These are phyloP conservation scores for Elegia similella DNA, from an alignment of 2,888 invertebrate genomes.

Conservation along the genomic window DNA sequence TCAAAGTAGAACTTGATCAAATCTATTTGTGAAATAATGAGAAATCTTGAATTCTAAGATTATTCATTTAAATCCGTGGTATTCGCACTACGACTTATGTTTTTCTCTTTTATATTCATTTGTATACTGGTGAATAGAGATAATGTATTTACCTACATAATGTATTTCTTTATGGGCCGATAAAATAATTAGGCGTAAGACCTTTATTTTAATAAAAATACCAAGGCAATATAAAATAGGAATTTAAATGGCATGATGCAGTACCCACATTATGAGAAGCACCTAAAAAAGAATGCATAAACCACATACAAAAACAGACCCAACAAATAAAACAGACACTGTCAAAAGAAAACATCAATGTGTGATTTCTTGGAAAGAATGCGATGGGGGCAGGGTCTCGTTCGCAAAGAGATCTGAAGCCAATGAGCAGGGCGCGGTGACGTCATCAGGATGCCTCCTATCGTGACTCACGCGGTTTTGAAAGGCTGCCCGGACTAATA, in stretches of 20 bases:
- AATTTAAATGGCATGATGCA: too few relatives aligned
- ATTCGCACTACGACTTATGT: too few relatives aligned
- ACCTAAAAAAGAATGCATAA: not conserved
- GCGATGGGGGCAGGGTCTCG: slow-evolving; percentile 33
- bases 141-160: too few relatives aligned
- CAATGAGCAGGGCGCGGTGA: slow-evolving; percentile 38
- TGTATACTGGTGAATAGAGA: too few relatives aligned
- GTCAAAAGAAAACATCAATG: slow-evolving; percentile 31
- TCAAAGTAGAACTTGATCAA: not conserved
- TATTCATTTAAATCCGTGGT: too few relatives aligned
- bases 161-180: too few relatives aligned
- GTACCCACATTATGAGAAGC: too few relatives aligned
- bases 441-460: slow-evolving; percentile 39
- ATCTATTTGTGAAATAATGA: not conserved
- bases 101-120: too few relatives aligned
- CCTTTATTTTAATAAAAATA: too few relatives aligned
- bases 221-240: too few relatives aligned
- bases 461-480: slow-evolving; percentile 33
- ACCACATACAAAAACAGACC: not conserved
- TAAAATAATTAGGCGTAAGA: too few relatives aligned
- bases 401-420: slow-evolving; percentile 34
- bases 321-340: slow-evolving; percentile 17
- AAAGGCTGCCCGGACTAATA: slow-evolving; percentile 21
- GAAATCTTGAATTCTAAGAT: not conserved
- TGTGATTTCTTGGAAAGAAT: slow-evolving; percentile 45